Base-by-base conservation (phyloP, 1,140 invertebrate species). In the Drosophila arizonae region DNA sequence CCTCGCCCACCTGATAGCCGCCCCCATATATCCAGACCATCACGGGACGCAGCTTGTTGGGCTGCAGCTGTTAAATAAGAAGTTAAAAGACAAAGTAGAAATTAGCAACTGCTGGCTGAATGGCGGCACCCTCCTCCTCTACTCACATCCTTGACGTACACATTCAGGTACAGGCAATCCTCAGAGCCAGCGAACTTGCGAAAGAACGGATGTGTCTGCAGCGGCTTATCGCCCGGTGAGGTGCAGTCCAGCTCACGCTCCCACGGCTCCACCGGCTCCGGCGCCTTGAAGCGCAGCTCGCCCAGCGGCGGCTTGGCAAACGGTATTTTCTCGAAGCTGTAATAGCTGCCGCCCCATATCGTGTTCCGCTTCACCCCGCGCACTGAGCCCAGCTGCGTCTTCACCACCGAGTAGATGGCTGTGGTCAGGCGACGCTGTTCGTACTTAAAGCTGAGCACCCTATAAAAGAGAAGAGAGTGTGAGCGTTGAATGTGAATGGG, bases 251-350 rank as follows among this genome's bases (percentile, higher is more conserved):
- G 77, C 1, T 93, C 74, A 0, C 90, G 92, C 1, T 82, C 63
- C 94, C 94, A 95, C 61, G 92, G 69, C 64, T 93, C 91, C 0
- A 76, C 68, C 5, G 93, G 92, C 78, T 90, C 77, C 85, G 93
- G 93, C 3, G 93, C 93, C 62, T 92, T 92, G 90, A 96, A 96
- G 24, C 96, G 92, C 3, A 95, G 87, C 13, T 94, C 91, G 1
- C 94, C 95, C 6, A 96, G n/a, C 0, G 96, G 96, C 0, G 96
- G 95, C 85, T 94, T 94, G 2, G 95, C 95, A 82, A 94, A 96
- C 0, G 96, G 96, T 67, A 96, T 95, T 4, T 94, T 94, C 72
- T 94, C 93, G 69, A 93, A 94, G 45, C 90, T 92, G 58, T 82
- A 86, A 73, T 92, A 93, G 26, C 72, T 64, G 56, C 67, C 78